Evolutionary conservation across 2,888 invertebrate species (phyloP), one percentile per base, ranked within the genome.

Genomic region (Lepidocyrtinus sp.): DNA sequence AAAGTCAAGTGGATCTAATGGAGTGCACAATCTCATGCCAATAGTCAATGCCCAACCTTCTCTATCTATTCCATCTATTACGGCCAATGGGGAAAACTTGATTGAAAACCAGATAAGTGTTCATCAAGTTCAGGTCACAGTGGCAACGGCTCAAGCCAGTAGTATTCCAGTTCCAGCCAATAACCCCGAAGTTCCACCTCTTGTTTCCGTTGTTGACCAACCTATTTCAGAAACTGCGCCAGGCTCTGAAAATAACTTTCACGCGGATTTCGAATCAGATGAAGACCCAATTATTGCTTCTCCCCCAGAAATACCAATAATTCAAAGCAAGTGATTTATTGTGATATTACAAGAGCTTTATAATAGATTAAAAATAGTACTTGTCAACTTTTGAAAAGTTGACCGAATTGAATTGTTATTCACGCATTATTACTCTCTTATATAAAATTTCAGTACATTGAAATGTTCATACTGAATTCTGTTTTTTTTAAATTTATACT

Each of bases 1-100:
- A 0, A 84, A 85, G 26, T 50, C 61, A 3, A n/a, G n/a, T n/a
- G n/a, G n/a, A n/a, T n/a, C n/a, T n/a, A 55, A 55, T n/a, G 21
- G 12, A 61, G 61, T 21, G 45, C 45, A 9, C 55, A 55, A 55
- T 61, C 15, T 7, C 17, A 7, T 50, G 17, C 50, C 50, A 7
- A 50, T 50, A n/a, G n/a, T n/a, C n/a, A n/a, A n/a, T n/a, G n/a
- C n/a, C n/a, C n/a, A n/a, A n/a, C n/a, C n/a, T n/a, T n/a, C n/a
- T n/a, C n/a, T n/a, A n/a, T n/a, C n/a, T n/a, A n/a, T n/a, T n/a
- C n/a, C n/a, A n/a, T n/a, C n/a, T n/a, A n/a, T n/a, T n/a, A n/a
- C n/a, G n/a, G n/a, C n/a, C n/a, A n/a, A n/a, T n/a, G n/a, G n/a
- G n/a, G n/a, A n/a, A n/a, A n/a, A n/a, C n/a, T n/a, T n/a, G n/a